These are phyloP conservation scores for Helicoverpa armigera DNA, from an alignment of 1,140 invertebrate genomes.

Conservation along the genomic window DNA sequence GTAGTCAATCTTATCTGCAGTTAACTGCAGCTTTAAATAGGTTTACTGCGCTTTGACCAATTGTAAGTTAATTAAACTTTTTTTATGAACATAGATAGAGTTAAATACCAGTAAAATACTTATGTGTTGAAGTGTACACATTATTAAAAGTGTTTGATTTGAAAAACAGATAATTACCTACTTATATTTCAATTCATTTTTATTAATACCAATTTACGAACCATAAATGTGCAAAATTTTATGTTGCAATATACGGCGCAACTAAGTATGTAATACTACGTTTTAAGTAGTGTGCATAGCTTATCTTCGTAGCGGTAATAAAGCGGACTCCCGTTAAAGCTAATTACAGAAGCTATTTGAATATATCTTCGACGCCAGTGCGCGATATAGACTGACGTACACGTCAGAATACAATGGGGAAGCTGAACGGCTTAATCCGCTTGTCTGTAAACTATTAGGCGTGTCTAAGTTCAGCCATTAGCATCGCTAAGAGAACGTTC, in stretches of 20 bases:
- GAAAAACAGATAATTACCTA: not conserved
- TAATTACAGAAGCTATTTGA: slow-evolving; percentile 59
- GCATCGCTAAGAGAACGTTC: slow-evolving; percentile 66
- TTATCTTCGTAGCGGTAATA: slow-evolving; percentile 44
- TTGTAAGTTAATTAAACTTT: slow-evolving; percentile 29
- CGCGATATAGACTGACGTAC: slow-evolving; percentile 65
- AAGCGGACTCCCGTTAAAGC: slow-evolving; percentile 40
- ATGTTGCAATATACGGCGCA: slow-evolving; percentile 23
- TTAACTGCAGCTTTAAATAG: slow-evolving; percentile 31
- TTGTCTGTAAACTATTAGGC: slow-evolving; percentile 73
- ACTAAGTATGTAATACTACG: slow-evolving; percentile 35
- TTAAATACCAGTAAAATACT: not conserved
- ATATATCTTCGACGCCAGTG: slow-evolving; percentile 52
- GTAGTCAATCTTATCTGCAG: slow-evolving; percentile 32
- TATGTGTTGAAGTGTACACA: not conserved
- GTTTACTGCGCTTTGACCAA: slow-evolving; percentile 23
- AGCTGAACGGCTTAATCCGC: slow-evolving; percentile 73
- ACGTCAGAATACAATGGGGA: slow-evolving; percentile 66
- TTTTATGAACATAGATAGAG: slow-evolving; percentile 11
- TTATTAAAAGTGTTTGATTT: not conserved
- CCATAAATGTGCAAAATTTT: slow-evolving; percentile 37
- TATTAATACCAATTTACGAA: not conserved
- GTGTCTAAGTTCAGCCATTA: slow-evolving; percentile 78
- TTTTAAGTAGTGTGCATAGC: slow-evolving; percentile 17
- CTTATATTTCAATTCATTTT: no score